These are phyloP conservation scores for Belgica antarctica DNA, from an alignment of 2,888 invertebrate genomes.

Conservation along the genomic window DNA sequence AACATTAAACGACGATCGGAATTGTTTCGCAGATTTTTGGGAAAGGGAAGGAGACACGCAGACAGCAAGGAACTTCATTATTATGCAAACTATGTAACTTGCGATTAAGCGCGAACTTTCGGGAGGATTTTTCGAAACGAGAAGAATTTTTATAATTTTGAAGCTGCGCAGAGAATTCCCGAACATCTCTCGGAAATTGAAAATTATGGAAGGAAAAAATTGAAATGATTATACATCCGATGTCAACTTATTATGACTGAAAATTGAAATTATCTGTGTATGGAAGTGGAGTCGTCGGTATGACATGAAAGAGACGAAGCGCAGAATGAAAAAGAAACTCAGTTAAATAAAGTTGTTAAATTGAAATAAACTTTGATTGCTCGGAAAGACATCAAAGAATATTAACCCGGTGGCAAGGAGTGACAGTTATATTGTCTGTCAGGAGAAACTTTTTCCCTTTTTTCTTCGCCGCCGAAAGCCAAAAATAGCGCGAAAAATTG, in stretches of 20 bases:
- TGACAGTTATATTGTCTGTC: slow-evolving; percentile 6
- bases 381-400: slow-evolving; percentile 9
- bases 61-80: not conserved
- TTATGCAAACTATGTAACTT: slow-evolving; percentile 16
- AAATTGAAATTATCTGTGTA: not conserved
- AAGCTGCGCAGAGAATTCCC: slow-evolving; percentile 11
- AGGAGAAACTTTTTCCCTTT: not conserved
- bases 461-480: not conserved
- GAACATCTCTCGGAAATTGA: not conserved
- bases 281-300: not conserved
- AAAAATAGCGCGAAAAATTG: not conserved
- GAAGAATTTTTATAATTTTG: too few species aligned
- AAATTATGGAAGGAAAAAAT: slow-evolving; percentile 30
- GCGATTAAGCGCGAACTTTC: not conserved
- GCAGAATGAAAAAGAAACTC: not conserved
- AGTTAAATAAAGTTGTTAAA: slow-evolving; percentile 22
- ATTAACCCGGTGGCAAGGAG: slow-evolving; percentile 16
- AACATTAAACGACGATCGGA: slow-evolving; percentile 3
- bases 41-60: too few species aligned
- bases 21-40: not conserved
- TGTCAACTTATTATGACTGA: not conserved
- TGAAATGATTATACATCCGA: slow-evolving; percentile 2
- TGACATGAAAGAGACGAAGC: not conserved
- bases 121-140: not conserved
- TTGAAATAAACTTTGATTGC: not conserved